phyloP scores from a whole-genome alignment of 2,113 vertebrate species.

The Megaceryle maxima region DNA sequence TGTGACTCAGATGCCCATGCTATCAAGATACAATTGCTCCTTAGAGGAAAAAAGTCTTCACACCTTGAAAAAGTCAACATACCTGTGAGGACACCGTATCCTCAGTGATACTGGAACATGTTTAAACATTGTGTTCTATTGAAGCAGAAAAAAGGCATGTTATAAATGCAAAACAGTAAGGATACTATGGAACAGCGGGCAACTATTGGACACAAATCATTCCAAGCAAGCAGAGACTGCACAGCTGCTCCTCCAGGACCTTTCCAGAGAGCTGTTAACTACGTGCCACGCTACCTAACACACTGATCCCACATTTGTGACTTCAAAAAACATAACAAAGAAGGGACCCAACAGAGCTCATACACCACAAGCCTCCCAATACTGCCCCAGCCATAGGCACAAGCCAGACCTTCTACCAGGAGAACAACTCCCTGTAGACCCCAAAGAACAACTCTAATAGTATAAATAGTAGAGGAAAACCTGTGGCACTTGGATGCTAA shows the following conservation, averaged over 20 bases:
- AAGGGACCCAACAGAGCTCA: neutral
- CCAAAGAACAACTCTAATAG: rapidly evolving
- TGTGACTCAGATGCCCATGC: neutral
- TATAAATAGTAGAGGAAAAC: too few relatives aligned
- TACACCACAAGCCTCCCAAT: rapidly evolving
- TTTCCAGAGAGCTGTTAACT: too few relatives aligned
- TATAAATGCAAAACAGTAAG: neutral
- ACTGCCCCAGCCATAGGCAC: neutral
- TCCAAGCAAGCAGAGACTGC: neutral
- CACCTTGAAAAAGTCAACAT: neutral
- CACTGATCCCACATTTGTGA: too few relatives aligned
- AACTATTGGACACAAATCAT: neutral
- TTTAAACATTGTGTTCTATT: neutral
- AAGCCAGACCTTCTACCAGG: neutral
- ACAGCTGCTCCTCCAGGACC: neutral
- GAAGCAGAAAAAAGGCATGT: neutral
- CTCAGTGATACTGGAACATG: rapidly evolving
- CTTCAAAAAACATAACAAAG: rapidly evolving
- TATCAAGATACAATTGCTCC: neutral
- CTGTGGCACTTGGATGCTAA: too few relatives aligned
- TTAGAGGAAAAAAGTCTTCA: neutral
- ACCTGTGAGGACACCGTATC: neutral
- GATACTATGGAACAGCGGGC: neutral
- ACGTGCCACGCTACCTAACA: rapidly evolving
- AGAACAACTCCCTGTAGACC: too few relatives aligned